Base-by-base conservation (phyloP, 2,797 vertebrate species). In the Sparidentex hasta region DNA sequence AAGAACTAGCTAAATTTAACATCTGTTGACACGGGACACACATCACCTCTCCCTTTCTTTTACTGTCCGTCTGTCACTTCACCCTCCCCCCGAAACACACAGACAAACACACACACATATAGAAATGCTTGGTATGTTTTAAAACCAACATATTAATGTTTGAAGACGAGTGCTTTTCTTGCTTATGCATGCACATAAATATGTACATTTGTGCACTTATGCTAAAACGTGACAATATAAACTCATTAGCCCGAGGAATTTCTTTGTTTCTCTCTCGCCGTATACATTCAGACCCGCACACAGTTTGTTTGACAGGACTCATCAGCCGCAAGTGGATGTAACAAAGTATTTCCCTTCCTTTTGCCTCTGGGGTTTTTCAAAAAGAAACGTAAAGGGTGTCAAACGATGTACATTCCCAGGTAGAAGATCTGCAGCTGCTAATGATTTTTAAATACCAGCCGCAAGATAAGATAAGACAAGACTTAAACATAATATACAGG, bases 241-340 rank as follows among this genome's bases (percentile, higher is more conserved):
- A 80, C 61, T 79, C 66, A 84, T 81, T 62, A 71, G 58, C 38
- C 11, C 11, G 13, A 23, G 43, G 73, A 65, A 70, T 78, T 56
- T 16, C 38, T 41, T 63, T 44, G 48, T 84, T 64, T 76, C 41
- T 56, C 12, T 65, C 23, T 71, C 38, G 3, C 66, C 20, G 52
- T 69, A 65, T 64, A 80, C 77, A 82, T 72, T 70, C 54, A 50
- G 59, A 78, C 67, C 86, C 86, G 78, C 88, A 87, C 88, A 92
- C 87, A 47, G 81, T 91, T 85, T 93, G 91, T 92, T 90, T 92
- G 91, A 93, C 90, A 90, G 75, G 61, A 29, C 68, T 41, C 66
- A 74, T 89, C 79, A 75, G 81, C 77, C 57, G 56, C 16, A 4
- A 87, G 63, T 46, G 59, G 71, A 80, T 47, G 46, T 70, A 48